Base-by-base conservation (phyloP, 1,140 invertebrate genomes). In the Drosophila orena region DNA sequence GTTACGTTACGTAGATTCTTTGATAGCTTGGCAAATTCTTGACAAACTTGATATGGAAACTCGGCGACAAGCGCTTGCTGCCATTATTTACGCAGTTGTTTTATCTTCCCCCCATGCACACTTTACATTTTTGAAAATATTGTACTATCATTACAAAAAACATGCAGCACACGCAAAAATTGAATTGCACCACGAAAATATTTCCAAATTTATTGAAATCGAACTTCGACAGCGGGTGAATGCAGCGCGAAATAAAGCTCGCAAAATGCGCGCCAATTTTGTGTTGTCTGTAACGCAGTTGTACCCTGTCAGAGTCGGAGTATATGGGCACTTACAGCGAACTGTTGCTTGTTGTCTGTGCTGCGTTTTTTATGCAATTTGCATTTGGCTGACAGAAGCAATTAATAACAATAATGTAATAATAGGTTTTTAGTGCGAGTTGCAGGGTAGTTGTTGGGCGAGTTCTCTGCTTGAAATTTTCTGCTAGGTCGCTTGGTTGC, bases 51-150 rank as follows among this genome's bases (percentile, higher is more conserved):
- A 44, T 55, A 44, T 69, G 65, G 14, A 56, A 49, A 56, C 38
- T 20, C 58, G 49, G n/a, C 47, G 30, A 7, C 66, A 24, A 4
- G 22, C 76, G 79, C 81, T 80, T 80, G 68, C 70, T 77, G 81
- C 61, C 47, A 27, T 70, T 85, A 86, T 85, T 85, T 85, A 86
- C 81, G 81, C 81, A 86, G 81, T 81, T 81, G 78, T 43, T 49
- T 66, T 73, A 53, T 38, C 42, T 54, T 17, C 1, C 17, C 11
- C 38, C 22, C 40, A 34, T 69, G 30, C 50, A 35, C 50, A 35
- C 22, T 57, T 40, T 46, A 10, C n/a, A 35, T 35, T 57, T 46
- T 47, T 2, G 30, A 12, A 43, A 30, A 8, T 10, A 30, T 7
- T 30, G 1, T 30, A 30, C 47, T 56, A 44, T 57, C n/a, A 43